Conservation (phyloP, 2,888 invertebrate species). For the Uropetala carovei region DNA sequence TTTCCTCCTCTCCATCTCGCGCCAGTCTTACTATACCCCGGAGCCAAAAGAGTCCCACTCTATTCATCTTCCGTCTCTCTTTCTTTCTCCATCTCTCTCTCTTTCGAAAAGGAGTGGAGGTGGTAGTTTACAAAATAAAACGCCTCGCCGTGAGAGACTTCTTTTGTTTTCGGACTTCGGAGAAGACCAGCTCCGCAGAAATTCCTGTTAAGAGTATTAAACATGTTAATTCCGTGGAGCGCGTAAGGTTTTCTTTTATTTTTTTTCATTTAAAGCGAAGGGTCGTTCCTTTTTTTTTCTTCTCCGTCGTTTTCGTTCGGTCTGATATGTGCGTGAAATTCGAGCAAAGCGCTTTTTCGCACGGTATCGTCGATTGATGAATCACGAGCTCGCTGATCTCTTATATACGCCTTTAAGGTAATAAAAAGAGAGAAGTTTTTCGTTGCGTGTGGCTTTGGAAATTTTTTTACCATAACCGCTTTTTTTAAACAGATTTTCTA, state of each 20-base stretch:
- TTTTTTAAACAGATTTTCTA: too few species aligned
- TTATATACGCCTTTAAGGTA: background rate
- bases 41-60: background rate
- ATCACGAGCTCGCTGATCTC: background rate
- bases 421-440: too few species aligned
- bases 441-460: too few species aligned
- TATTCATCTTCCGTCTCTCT: background rate
- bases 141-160: background rate
- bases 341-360: background rate
- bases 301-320: background rate
- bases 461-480: too few species aligned
- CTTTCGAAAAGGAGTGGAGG: background rate
- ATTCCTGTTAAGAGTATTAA: background rate
- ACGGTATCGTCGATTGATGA: background rate
- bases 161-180: background rate
- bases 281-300: too few species aligned
- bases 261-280: background rate
- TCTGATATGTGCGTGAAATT: background rate
- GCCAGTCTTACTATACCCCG: background rate
- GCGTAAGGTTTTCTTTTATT: background rate
- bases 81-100: background rate
- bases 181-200: background rate
- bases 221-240: background rate
- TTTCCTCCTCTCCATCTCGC: background rate
- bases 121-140: background rate